Conservation (phyloP, 1,140 invertebrate genomes). For the Drosophila paulistorum region DNA sequence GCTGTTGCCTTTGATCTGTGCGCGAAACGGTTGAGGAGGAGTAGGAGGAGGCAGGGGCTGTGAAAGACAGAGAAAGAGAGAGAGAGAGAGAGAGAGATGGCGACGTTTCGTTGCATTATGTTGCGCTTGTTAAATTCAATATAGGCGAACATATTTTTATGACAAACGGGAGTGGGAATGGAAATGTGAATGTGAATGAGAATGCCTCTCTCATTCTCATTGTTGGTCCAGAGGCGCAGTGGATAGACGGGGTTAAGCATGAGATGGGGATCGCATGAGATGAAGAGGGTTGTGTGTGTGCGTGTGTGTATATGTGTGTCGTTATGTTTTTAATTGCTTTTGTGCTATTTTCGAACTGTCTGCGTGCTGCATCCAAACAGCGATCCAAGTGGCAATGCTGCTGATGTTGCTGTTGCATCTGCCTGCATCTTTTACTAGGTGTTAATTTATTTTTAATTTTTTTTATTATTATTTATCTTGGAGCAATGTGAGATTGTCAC, state of each 20-base stretch:
- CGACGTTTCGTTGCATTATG: constrained; percentile 40
- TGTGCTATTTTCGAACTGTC: constrained; percentile 77
- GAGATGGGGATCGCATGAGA: neutral
- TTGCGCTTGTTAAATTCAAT: constrained; percentile 76
- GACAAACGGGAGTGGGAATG: constrained; percentile 2
- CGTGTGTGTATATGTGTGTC: constrained; percentile 15
- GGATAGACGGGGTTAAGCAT: neutral
- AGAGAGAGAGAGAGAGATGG: neutral
- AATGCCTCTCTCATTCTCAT: no score
- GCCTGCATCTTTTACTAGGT: constrained; percentile 64
- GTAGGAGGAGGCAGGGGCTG: neutral
- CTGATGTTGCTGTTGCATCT: constrained; percentile 36
- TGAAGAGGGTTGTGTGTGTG: neutral
- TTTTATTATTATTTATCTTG: constrained; percentile 77
- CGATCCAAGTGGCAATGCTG: constrained; percentile 37
- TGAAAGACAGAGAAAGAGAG: neutral
- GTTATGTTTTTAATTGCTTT: constrained; percentile 77
- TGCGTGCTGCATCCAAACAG: constrained; percentile 41
- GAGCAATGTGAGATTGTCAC: constrained; percentile 55
- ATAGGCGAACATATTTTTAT: constrained; percentile 61
- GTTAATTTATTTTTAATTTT: constrained; percentile 81
- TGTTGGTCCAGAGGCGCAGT: neutral
- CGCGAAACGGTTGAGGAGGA: constrained; percentile 24
- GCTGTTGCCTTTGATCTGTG: constrained; percentile 63
- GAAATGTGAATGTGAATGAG: no score